A percentile compares a stretch with the other conserved stretches of the same genome.
Evolutionary conservation across 2,797 vertebrate species (phyloP).

Genomic region (Artibeus jamaicensis): DNA sequence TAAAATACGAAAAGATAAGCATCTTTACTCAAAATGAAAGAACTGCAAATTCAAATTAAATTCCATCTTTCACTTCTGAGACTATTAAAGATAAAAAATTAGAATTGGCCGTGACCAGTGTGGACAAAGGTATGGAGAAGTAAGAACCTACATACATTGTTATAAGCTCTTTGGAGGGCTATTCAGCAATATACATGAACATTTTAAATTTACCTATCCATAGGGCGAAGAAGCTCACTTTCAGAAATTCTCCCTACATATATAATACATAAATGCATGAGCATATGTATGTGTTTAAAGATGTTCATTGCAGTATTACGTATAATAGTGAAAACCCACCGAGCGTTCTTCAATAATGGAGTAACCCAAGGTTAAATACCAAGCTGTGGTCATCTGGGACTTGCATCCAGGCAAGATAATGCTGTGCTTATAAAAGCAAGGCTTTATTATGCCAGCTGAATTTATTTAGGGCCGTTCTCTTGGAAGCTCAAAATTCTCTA

Average conservation of each 20-base stretch:
- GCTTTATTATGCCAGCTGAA: neutral
- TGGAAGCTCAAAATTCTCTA: constrained; percentile 22
- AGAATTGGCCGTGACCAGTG: neutral
- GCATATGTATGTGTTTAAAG: neutral
- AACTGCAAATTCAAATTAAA: neutral
- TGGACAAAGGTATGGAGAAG: neutral
- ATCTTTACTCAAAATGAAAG: constrained; percentile 13
- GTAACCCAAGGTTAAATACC: neutral
- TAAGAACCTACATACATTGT: neutral
- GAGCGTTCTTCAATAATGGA: neutral
- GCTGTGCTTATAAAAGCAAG: neutral
- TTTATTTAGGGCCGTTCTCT: neutral
- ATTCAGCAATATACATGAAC: neutral
- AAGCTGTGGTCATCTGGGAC: neutral
- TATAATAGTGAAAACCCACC: neutral
- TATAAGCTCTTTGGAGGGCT: neutral
- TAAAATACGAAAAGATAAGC: neutral
- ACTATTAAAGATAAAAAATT: neutral
- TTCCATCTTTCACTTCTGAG: neutral
- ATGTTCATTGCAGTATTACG: neutral
- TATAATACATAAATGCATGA: neutral
- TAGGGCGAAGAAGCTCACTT: neutral
- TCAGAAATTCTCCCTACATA: neutral
- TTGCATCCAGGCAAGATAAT: neutral
- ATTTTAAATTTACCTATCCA: neutral